Percentiles rank a stretch among this genome's conserved stretches.
These are phyloP conservation scores for Anguilla anguilla DNA, from an alignment of 2,797 vertebrate genomes.

Conservation along the genomic window DNA sequence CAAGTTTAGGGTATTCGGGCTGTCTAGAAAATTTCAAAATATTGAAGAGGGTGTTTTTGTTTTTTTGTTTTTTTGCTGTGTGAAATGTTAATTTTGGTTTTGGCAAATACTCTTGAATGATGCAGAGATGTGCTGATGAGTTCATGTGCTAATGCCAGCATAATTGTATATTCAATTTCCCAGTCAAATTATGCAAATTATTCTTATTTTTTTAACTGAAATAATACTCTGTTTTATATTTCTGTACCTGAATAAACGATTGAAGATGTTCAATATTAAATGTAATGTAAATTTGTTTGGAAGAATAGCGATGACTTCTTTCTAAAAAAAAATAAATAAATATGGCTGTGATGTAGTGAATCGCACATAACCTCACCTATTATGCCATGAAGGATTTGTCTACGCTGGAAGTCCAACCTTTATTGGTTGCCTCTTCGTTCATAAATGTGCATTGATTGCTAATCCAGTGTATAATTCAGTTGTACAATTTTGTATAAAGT, in stretches of 20 bases:
- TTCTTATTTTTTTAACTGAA: conserved; percentile 21
- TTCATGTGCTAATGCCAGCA: conserved; percentile 20
- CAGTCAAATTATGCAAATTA: conserved; percentile 24
- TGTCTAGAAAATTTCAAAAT: conserved; percentile 9
- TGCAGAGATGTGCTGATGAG: conserved; percentile 14
- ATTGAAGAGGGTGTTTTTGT: background rate
- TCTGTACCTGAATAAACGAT: conserved; percentile 21
- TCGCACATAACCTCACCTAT: background rate
- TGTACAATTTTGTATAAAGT: conserved; percentile 29
- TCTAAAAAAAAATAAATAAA: background rate
- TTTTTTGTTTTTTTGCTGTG: background rate
- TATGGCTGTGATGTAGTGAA: conserved; percentile 18
- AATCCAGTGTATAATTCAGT: conserved; percentile 23
- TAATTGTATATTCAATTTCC: conserved; percentile 23
- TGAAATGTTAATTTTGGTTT: background rate
- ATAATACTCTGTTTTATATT: conserved; percentile 21
- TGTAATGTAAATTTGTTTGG: conserved; percentile 19
- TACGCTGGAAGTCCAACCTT: background rate
- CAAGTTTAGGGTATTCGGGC: conserved; percentile 8
- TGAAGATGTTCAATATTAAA: conserved; percentile 17
- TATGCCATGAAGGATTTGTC: conserved; percentile 22
- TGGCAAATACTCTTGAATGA: conserved; percentile 13
- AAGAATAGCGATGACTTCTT: background rate
- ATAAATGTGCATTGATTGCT: conserved; percentile 26
- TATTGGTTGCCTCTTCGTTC: conserved; percentile 19